Conservation (phyloP, 1,140 invertebrate genomes). For the Drosophila sulfurigaster region DNA sequence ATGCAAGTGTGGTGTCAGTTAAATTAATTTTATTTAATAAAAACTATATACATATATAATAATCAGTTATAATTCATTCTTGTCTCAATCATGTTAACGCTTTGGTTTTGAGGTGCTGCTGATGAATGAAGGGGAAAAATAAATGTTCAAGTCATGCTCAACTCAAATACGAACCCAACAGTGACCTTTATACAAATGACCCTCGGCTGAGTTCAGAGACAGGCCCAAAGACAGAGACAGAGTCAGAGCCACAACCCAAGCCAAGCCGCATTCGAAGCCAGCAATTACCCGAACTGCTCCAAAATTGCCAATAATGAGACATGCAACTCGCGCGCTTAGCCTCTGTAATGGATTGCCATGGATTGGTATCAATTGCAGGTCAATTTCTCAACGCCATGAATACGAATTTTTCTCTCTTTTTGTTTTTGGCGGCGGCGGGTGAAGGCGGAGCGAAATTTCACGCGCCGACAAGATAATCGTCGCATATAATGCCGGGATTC, state of each 20-base stretch:
- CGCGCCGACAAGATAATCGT: constrained; percentile 82
- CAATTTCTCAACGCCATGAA: constrained; percentile 68
- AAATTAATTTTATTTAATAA: constrained; percentile 66
- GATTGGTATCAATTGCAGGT: constrained; percentile 84
- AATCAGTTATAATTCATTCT: neutral
- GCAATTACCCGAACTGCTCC: constrained; percentile 74
- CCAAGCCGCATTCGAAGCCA: neutral
- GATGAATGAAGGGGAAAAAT: constrained; percentile 21
- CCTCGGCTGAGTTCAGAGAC: constrained; percentile 28
- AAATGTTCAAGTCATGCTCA: constrained; percentile 64
- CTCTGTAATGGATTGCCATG: constrained; percentile 82
- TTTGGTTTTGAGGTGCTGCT: too few species aligned
- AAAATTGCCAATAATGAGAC: constrained; percentile 84
- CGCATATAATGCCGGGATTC: constrained; percentile 76
- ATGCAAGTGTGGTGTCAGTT: constrained; percentile 57
- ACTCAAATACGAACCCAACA: constrained; percentile 32
- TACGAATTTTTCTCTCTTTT: neutral
- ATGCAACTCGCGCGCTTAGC: constrained; percentile 83
- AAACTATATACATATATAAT: constrained; percentile 16
- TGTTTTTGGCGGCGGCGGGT: neutral
- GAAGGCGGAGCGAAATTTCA: constrained; percentile 60
- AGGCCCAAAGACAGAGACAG: neutral
- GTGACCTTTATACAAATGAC: constrained; percentile 44
- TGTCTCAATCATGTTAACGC: neutral
- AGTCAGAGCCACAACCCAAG: neutral